Conservation (phyloP, 2,113 vertebrate genomes). For the Xiphophorus maculatus region DNA sequence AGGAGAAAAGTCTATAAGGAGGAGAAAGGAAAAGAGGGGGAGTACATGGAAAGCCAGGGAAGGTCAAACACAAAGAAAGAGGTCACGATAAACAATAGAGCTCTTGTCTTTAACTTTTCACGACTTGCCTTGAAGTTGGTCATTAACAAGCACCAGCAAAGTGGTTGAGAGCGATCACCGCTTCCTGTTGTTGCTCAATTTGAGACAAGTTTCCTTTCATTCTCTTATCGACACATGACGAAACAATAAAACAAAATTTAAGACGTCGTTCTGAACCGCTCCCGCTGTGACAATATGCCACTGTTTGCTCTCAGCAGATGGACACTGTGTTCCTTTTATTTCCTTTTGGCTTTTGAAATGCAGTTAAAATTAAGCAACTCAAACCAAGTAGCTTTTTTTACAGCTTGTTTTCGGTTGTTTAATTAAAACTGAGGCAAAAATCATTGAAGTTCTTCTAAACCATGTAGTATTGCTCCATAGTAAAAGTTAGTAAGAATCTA, state of each 20-base stretch:
- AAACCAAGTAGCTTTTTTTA: background rate
- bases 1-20: background rate
- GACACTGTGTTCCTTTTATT: background rate
- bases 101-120: constrained; percentile 58
- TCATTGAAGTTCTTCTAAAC: background rate
- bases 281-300: background rate
- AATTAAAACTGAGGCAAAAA: background rate
- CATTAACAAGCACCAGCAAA: constrained; percentile 76
- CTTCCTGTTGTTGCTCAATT: constrained; percentile 81
- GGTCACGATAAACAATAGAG: constrained; percentile 46
- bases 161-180: constrained; percentile 75
- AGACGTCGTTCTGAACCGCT: background rate
- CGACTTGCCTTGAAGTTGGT: constrained; percentile 78
- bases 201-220: constrained; percentile 77
- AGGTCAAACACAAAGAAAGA: constrained; percentile 45
- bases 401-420: background rate
- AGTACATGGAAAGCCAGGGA: constrained; percentile 12
- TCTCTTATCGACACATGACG: constrained; percentile 45
- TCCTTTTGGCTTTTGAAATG: background rate
- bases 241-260: constrained; percentile 29
- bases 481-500: no score
- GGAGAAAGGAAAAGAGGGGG: constrained; percentile 27
- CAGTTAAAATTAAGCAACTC: background rate
- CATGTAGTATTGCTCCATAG: no score
- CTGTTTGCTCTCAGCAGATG: background rate